Conservation (phyloP, 1,140 invertebrate species). For the Epicauta chinensis region DNA sequence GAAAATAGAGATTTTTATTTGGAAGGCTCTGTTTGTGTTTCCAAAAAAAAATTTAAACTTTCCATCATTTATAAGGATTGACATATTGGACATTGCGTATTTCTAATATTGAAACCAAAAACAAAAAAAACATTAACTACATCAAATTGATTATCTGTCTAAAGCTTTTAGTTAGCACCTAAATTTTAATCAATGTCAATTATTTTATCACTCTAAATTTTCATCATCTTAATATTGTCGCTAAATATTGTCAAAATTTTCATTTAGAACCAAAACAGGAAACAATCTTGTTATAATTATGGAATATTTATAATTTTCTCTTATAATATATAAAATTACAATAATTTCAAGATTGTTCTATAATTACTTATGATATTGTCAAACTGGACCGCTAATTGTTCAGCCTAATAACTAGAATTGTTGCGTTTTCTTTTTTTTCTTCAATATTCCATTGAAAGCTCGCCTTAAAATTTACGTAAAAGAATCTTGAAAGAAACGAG, state of each 20-base stretch:
- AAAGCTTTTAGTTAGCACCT: conserved; percentile 28
- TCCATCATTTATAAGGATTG: conserved; percentile 1
- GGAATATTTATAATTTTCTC: too few species aligned
- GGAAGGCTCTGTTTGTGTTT: too few species aligned
- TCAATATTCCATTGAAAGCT: too few species aligned
- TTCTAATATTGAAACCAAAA: neutral
- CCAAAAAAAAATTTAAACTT: too few species aligned
- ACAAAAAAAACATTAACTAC: conserved; percentile 22
- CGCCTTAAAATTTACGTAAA: neutral
- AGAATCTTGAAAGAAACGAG: neutral
- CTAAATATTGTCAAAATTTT: conserved; percentile 9
- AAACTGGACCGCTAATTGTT: conserved; percentile 10
- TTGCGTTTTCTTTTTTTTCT: too few species aligned
- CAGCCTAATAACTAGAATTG: neutral
- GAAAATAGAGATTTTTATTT: too few species aligned
- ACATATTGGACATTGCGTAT: conserved; percentile 18
- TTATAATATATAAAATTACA: too few species aligned
- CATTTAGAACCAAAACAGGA: too few species aligned
- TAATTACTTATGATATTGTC: conserved; percentile 15
- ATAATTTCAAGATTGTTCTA: too few species aligned
- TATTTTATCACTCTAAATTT: conserved; percentile 10
- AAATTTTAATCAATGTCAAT: conserved; percentile 13
- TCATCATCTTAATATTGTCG: conserved; percentile 6
- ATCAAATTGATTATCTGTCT: conserved; percentile 28
- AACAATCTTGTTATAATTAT: too few species aligned